Evolutionary conservation across 2,113 vertebrate species (phyloP).

Genomic region (Misgurnus mizolepis): DNA sequence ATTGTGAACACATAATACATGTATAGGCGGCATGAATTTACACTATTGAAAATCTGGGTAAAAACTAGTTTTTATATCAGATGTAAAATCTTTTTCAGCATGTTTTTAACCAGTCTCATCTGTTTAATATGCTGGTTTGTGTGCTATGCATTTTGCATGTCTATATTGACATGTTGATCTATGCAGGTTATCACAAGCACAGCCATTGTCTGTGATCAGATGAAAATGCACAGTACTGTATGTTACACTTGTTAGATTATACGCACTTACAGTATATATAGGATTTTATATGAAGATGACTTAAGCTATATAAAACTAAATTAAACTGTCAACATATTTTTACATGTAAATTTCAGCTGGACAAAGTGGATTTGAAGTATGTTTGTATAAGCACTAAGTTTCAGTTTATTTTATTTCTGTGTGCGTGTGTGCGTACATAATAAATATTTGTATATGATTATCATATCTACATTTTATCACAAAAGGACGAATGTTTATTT

Average conservation of each 20-base stretch:
- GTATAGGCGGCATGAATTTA: background rate
- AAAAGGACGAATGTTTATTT: background rate
- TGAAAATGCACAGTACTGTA: background rate
- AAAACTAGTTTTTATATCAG: background rate
- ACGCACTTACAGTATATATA: background rate
- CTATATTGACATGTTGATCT: constrained; percentile 4
- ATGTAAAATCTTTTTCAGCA: background rate
- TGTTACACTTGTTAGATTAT: background rate
- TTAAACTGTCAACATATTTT: background rate
- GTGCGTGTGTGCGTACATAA: too few species aligned
- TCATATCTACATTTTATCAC: background rate
- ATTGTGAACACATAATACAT: background rate
- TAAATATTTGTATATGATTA: background rate
- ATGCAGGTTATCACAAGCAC: constrained; percentile 21
- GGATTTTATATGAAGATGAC: background rate
- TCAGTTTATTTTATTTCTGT: background rate
- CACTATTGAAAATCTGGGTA: background rate
- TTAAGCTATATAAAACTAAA: background rate
- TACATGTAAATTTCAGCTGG: constrained; percentile 12
- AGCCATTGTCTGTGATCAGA: background rate
- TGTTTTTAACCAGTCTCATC: background rate
- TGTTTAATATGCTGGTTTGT: background rate
- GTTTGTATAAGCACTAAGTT: constrained; percentile 17
- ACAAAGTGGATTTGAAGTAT: background rate
- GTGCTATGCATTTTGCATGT: constrained; percentile 31